Evolutionary conservation across 1,140 invertebrate genomes (phyloP).

Genomic region (Saccostrea cuccullata): DNA sequence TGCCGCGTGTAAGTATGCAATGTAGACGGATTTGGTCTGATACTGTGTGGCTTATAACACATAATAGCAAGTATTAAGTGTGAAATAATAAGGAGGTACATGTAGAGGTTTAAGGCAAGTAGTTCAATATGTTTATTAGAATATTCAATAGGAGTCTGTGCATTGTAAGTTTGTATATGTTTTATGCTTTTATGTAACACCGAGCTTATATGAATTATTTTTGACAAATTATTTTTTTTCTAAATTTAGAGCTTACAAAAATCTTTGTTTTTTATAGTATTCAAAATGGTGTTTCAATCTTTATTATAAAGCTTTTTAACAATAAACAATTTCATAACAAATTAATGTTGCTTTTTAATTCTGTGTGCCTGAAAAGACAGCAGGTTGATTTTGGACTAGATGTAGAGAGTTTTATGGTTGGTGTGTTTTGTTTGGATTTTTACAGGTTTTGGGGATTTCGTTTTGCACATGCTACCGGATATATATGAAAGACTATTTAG

Average conservation of each 20-base stretch:
- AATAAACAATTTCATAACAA: not conserved
- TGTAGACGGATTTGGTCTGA: not conserved
- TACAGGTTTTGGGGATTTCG: not conserved
- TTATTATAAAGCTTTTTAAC: not conserved
- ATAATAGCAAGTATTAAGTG: not conserved
- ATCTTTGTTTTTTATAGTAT: too few species aligned
- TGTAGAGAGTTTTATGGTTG: not conserved
- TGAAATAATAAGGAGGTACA: too few species aligned
- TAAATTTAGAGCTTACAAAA: too few species aligned
- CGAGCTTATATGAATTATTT: too few species aligned
- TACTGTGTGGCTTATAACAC: not conserved
- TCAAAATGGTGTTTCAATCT: too few species aligned
- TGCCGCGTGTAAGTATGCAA: conserved; percentile 1
- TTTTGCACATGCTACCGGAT: not conserved
- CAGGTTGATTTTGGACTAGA: not conserved
- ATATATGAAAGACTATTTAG: too few species aligned
- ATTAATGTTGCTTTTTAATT: conserved; percentile 13
- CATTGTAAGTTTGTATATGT: too few species aligned
- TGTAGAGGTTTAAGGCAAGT: too few species aligned
- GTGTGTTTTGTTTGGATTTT: not conserved
- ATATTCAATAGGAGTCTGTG: too few species aligned
- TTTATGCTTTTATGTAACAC: too few species aligned
- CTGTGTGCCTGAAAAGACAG: not conserved
- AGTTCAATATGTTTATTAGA: too few species aligned
- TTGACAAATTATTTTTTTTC: too few species aligned